A percentile compares a stretch with the other conserved stretches of the same genome.
phyloP scores from a whole-genome alignment of 2,797 vertebrate genomes.

The Peromyscus eremicus region DNA sequence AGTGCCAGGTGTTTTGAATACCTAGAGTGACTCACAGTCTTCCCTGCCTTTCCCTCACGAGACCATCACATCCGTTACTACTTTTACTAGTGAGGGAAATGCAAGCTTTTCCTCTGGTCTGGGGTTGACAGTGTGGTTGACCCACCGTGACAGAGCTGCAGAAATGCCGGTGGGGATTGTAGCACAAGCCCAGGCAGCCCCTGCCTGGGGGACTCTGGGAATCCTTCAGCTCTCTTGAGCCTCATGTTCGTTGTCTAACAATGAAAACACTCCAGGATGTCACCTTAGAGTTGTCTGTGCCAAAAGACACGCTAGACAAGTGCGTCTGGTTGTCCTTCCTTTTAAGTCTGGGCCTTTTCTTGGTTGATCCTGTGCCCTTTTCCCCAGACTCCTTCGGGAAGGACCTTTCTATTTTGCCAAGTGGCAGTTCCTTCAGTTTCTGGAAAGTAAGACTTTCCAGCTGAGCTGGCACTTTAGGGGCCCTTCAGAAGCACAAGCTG shows the following conservation, averaged over 20 bases:
- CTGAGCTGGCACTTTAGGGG: neutral
- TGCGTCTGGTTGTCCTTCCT: neutral
- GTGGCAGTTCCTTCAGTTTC: neutral
- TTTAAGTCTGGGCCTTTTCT: neutral
- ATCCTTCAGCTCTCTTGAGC: neutral
- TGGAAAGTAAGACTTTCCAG: neutral
- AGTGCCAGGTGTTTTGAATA: neutral
- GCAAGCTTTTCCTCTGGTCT: neutral
- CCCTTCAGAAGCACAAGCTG: conserved; percentile 12
- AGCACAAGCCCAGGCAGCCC: neutral
- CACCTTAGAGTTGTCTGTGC: neutral
- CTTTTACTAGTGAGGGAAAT: neutral
- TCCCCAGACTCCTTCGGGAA: neutral
- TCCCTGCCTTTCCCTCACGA: neutral
- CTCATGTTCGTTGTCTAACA: neutral
- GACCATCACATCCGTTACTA: neutral
- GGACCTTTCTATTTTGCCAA: neutral
- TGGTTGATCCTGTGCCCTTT: neutral
- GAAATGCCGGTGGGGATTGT: neutral
- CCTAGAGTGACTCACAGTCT: neutral
- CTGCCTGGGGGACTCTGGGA: neutral
- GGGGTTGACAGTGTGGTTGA: neutral
- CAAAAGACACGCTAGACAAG: neutral
- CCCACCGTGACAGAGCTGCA: neutral
- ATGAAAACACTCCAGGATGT: neutral